phyloP scores from a whole-genome alignment of 2,113 vertebrate genomes.

The Lota lota region DNA sequence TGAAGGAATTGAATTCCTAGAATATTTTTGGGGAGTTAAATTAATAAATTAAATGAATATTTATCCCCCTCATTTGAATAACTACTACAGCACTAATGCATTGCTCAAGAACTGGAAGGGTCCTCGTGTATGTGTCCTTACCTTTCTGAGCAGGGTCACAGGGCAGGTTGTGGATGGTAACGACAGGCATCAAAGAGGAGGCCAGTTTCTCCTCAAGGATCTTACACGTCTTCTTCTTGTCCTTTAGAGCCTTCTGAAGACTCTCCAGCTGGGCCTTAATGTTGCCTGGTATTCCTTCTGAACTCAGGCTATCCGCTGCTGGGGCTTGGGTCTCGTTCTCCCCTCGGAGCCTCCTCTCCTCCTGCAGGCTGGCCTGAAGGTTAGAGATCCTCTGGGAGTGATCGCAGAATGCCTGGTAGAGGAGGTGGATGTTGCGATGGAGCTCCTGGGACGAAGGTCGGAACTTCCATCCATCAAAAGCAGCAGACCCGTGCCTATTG shows the following conservation, averaged over 20 bases:
- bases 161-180: constrained; percentile 38
- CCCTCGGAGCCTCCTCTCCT: constrained; percentile 28
- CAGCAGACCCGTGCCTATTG: background rate
- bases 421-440: constrained; percentile 54
- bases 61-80: too few relatives aligned
- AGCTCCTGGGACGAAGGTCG: constrained; percentile 32
- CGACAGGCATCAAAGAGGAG: constrained; percentile 46
- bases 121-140: constrained; percentile 27
- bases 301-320: constrained; percentile 17
- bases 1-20: too few relatives aligned
- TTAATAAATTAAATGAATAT: too few relatives aligned
- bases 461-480: background rate
- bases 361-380: constrained; percentile 47
- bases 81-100: background rate
- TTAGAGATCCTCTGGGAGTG: constrained; percentile 48
- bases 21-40: too few relatives aligned
- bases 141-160: constrained; percentile 53
- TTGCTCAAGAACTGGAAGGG: background rate
- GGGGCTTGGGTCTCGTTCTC: constrained; percentile 32
- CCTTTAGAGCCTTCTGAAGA: constrained; percentile 71
- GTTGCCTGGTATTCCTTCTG: constrained; percentile 34
- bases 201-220: constrained; percentile 66
- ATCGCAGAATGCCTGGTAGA: constrained; percentile 50
- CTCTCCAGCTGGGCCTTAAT: constrained; percentile 61
- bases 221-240: constrained; percentile 64